Base-by-base conservation (phyloP, 2,113 vertebrate species). In the Tupaia chinensis region DNA sequence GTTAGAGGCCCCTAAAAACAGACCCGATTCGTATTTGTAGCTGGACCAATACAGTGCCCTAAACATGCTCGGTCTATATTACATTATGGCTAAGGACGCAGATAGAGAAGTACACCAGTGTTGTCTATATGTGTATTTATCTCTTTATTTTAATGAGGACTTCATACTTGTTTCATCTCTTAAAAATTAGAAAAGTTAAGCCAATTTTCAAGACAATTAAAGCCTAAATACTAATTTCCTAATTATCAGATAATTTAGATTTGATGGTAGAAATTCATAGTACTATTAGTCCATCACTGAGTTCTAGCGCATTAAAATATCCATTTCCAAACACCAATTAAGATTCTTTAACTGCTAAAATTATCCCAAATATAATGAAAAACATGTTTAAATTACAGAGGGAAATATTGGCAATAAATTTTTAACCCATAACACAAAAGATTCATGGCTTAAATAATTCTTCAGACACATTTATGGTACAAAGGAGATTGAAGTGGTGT, bases 311-410 rank as follows among this genome's bases (percentile, higher is more conserved):
- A 9, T 65, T 58, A 53, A 88, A 88, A 94, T 76, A 53, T 53
- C 32, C 61, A 79, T 84, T 14, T 53, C 63, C 54, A 91, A 92
- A 94, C 53, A 84, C 61, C 29, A 89, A 89, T 72, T 94, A 91
- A 93, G 32, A 68, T 88, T 66, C 54, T 63, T 85, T 78, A 56
- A 70, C 69, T 96, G 20, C 22, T 93, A 92, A 94, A 96, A 90
- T 87, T 87, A 69, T 61, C 19, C 5, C 70, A 74, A 87, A 12
- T 63, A 19, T 15, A n/a, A 95, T 85, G 10, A 63, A 96, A 95
- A 96, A 66, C 81, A 95, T 94, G 27, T 81, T 85, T 83, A 84
- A 76, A 54, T 77, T 54, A 56, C 14, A 88, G 22, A 96, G 32
- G 63, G 74, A 96, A 95, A 84, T 77, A 82, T 60, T 91, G 66